These are phyloP conservation scores for Plagodis pulveraria DNA, from an alignment of 2,888 invertebrate genomes.

Conservation along the genomic window DNA sequence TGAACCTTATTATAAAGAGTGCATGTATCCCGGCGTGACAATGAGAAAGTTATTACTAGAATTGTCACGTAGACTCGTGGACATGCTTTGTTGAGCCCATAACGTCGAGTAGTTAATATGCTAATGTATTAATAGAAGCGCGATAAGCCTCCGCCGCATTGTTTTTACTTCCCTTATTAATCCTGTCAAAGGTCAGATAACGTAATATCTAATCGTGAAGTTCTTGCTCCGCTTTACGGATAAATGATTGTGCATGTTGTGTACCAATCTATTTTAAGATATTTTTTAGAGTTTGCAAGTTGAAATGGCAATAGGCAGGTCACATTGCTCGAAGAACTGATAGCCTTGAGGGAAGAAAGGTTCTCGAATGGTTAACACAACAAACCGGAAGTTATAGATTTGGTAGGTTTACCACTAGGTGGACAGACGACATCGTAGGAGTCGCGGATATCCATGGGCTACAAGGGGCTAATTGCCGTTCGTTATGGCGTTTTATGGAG, in stretches of 20 bases:
- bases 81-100: conserved; percentile 49
- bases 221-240: conserved; percentile 30
- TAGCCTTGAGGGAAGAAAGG: too few species aligned
- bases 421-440: too few species aligned
- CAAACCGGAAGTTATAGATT: too few species aligned
- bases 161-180: conserved; percentile 41
- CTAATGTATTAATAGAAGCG: conserved; percentile 50
- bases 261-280: background rate
- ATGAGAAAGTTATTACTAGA: conserved; percentile 55
- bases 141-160: conserved; percentile 38
- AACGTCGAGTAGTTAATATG: conserved; percentile 48
- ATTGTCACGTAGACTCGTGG: conserved; percentile 47
- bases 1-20: conserved; percentile 44
- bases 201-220: conserved; percentile 25
- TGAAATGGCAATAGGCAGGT: too few species aligned
- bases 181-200: conserved; percentile 48
- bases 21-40: conserved; percentile 40
- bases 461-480: too few species aligned
- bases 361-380: too few species aligned
- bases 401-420: too few species aligned
- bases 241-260: conserved; percentile 20
- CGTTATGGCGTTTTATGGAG: too few species aligned
- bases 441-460: too few species aligned
- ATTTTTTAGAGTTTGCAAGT: too few species aligned
- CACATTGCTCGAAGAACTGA: too few species aligned